Evolutionary conservation across 2,113 vertebrate genomes (phyloP), one percentile per base, ranked within the genome.

Genomic region (Oriolus oriolus): DNA sequence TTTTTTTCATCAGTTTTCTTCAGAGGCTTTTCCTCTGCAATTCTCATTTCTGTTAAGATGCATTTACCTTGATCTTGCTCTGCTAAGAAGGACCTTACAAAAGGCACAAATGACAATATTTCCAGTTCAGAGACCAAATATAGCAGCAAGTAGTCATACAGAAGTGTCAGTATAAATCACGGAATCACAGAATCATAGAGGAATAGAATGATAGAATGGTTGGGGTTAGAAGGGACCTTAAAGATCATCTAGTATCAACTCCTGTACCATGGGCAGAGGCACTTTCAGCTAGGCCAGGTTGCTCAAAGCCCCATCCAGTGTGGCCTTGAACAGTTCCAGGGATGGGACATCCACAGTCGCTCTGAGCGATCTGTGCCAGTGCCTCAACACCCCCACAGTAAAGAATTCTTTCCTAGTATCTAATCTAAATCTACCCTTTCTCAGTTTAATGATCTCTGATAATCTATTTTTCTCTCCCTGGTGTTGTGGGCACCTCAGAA

Each of bases 201-300:
- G 19, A n/a, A 61, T 27, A 35, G 63, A 61, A 54, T 31, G 26
- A 13, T 31, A 35, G 24, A 83, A 33, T 33, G 30, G 4, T 49
- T 69, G 2, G 17, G 8, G 21, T 61, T 56, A 49, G 35, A 61
- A 76, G 21, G 5, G 12, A 54, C 22, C 15, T 49, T 49, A 35
- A 90, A 61, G 21, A 69, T 45, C 41, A 61, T 53, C 12, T 54
- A 13, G 26, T 63, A 61, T 79, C 42, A 76, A 42, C 6, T 12
- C 16, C 10, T 1, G 1, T 63, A 22, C 54, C 30, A 49, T 0
- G 0, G 13, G 27, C 16, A 75, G 24, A 31, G 6, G n/a, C 16
- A 16, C 6, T 28, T 89, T 60, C 20, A n/a, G 22, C 39, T 23
- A 23, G 10, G 13, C 12, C 35, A 42, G 14, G 26, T 35, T 69